Conservation (phyloP, 2,113 vertebrate genomes). For the Charina bottae region DNA sequence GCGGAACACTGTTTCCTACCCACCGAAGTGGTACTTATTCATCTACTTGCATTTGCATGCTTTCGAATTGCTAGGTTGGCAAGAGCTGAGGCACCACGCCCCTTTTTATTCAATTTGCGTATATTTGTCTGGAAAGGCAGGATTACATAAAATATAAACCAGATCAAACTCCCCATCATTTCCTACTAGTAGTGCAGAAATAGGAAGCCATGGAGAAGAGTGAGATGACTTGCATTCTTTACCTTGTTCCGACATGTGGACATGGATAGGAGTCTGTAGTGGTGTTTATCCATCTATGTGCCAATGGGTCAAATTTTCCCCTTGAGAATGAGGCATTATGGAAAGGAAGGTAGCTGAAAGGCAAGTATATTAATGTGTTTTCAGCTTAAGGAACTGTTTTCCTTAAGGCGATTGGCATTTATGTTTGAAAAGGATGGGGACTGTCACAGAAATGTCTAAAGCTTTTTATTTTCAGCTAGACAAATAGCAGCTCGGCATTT, state of each 20-base stretch:
- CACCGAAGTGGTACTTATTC: no score
- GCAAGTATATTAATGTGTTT: background rate
- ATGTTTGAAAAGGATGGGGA: slow-evolving; percentile 30
- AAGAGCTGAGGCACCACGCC: no score
- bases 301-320: background rate
- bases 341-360: background rate
- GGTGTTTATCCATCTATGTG: background rate
- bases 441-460: slow-evolving; percentile 37
- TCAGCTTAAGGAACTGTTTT: background rate
- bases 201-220: no score
- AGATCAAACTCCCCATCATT: no score
- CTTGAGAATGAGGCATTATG: background rate
- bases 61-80: no score
- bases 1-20: no score
- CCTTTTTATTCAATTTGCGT: no score
- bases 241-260: background rate
- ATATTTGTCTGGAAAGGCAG: no score
- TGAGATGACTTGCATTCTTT: background rate
- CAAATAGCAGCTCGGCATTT: slow-evolving; percentile 39
- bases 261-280: background rate
- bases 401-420: background rate
- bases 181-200: no score
- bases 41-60: no score
- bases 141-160: no score
- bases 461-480: slow-evolving; percentile 33